Base-by-base conservation (phyloP, 1,140 invertebrate genomes). In the Glossosoma conforme region DNA sequence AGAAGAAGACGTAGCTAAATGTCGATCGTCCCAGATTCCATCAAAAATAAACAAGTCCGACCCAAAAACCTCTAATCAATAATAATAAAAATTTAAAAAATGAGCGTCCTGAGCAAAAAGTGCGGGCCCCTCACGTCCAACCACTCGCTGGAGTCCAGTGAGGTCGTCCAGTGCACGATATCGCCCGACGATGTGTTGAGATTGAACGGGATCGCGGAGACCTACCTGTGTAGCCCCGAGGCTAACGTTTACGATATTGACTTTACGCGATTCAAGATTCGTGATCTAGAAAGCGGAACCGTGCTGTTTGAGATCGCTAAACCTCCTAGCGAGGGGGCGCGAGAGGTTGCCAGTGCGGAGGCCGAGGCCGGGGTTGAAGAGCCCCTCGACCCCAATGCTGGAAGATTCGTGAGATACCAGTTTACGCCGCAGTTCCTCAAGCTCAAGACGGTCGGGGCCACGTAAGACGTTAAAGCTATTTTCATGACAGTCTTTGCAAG, bases 191-290 rank as follows among this genome's bases (percentile, higher is more conserved):
- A 84, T 65, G 80, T 83, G 37, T 65, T 84, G 30, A 69, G 76
- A 25, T 62, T 83, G 52, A 76, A 75, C 46, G 77, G 76, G 60
- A 81, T 83, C 37, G 77, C 81, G 11, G 82, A 83, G 33, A 77
- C 76, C 21, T 99, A 98, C 69, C 76, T 98, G 24, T 98, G 94
- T 67, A 84, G 86, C 50, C 89, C 92, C 14, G 92, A 97, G 62
- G 94, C 91, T 17, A 99, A 98, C 74, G 79, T 96, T 44, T 98
- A 93, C 74, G 91, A 97, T 60, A 98, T 99, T 65, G 95, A 98
- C 70, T 99, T 99, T 72, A 96, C 93, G 20, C 80, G 91, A 19
- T 99, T 98, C 70, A 96, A 97, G 77, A 93, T 99, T 54, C 77
- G 96, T 46, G 95, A 99, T 70, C 77, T 98, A 65, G 94, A 98